phyloP scores from a whole-genome alignment of 2,113 vertebrate species.

The Turnix velox region DNA sequence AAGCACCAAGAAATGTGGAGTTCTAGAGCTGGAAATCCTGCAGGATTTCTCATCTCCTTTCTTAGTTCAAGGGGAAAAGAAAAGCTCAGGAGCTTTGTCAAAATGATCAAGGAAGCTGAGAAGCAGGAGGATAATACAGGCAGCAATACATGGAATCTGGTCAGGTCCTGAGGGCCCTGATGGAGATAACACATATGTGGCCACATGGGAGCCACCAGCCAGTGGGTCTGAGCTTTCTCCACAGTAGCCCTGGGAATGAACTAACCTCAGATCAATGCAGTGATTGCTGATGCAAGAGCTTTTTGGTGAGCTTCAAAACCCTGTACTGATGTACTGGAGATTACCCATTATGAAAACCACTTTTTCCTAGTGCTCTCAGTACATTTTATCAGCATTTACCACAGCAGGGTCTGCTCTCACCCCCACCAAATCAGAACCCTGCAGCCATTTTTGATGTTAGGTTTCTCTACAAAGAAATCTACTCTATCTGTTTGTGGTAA shows the following conservation, averaged over 20 bases:
- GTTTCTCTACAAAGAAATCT: not conserved
- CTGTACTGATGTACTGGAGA: not conserved
- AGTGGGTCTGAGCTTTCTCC: not conserved
- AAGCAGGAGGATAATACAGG: not conserved
- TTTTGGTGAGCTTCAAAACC: not conserved
- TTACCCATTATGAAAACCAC: not conserved
- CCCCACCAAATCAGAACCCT: not conserved
- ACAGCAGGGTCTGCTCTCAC: not conserved
- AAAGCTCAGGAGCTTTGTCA: not conserved
- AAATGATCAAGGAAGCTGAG: not conserved
- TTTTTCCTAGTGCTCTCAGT: not conserved
- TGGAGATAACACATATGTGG: not conserved
- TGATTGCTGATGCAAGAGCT: not conserved
- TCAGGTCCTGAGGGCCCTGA: not conserved
- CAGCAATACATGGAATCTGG: not conserved
- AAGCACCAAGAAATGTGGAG: not conserved
- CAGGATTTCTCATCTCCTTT: not conserved
- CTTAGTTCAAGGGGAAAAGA: not conserved
- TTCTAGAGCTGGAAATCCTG: not conserved
- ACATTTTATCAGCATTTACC: not conserved
- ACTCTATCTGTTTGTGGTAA: not conserved
- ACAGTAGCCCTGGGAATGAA: not conserved
- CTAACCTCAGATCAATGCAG: not conserved
- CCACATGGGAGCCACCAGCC: not conserved
- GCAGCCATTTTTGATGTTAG: not conserved